Base-by-base conservation (phyloP, 2,888 invertebrate genomes). In the Kuschelorhynchus macadamiae region DNA sequence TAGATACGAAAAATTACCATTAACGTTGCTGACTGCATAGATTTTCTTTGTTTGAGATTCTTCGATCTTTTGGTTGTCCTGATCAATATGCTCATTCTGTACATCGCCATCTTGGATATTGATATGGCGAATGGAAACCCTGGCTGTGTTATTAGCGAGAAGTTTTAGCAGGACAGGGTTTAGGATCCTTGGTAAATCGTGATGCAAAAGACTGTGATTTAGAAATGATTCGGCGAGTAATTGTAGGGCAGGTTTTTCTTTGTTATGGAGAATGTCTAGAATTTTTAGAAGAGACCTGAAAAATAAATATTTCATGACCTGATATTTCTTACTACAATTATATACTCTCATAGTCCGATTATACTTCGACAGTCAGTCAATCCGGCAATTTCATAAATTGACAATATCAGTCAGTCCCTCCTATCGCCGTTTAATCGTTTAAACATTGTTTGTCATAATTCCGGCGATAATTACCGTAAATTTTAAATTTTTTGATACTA, bases 1-100 rank as follows among this genome's bases (percentile, higher is more conserved):
- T n/a, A n/a, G n/a, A n/a, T n/a, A n/a, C n/a, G n/a, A n/a, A n/a
- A n/a, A n/a, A 74, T 92, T 92, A 1, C 94, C 94, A 74, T 92
- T 92, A 21, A 92, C 91, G 44, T 91, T 92, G 77, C 93, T 93
- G 42, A 94, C 92, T 0, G 94, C 94, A 77, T 91, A 93, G 11
- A 94, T 91, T 77, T 91, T 92, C 17, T 86, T 85, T 46, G 82
- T 76, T 61, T 80, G 79, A 25, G 79, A 78, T 57, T 82, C 82
- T 36, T 81, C 81, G 20, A 77, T 71, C 64, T 78, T 80, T 14
- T 75, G 74, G 46, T 55, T 56, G 41, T 81, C 80, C 47, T 79
- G 77, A 11, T 74, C 72, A 4, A 74, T 72, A 16, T 73, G 67
- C 17, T 83, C 81, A 64, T 80, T 81, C 18, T 81, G 82, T 1